A percentile compares a stretch with the other conserved stretches of the same genome.
These are phyloP conservation scores for Phylloscopus whistleri DNA, from an alignment of 2,113 vertebrate species.

Conservation along the genomic window DNA sequence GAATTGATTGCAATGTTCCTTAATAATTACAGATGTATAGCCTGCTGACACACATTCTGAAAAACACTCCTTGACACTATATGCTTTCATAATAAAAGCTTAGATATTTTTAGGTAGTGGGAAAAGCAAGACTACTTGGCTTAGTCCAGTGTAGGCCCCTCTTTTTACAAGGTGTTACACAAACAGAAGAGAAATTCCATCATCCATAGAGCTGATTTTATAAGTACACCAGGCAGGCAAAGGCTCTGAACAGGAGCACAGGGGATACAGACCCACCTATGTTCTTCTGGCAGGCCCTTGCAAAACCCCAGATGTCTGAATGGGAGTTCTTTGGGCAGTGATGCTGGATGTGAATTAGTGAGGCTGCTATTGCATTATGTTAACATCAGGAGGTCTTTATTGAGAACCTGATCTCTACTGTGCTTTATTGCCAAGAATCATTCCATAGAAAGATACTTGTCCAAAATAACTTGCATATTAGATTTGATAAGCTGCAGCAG, in stretches of 20 bases:
- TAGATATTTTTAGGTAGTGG: not conserved
- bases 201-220: not conserved
- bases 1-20: not conserved
- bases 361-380: not conserved
- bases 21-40: not conserved
- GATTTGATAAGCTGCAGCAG: not conserved
- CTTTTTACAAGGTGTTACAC: not conserved
- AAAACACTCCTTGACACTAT: not conserved
- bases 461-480: not conserved
- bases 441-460: not conserved
- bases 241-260: not conserved
- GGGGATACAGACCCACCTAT: not conserved
- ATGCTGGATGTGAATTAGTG: not conserved
- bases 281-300: not conserved
- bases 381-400: not conserved
- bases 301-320: not conserved
- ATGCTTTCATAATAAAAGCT: not conserved
- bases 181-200: not conserved
- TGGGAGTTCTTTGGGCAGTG: not conserved
- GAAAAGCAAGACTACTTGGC: not conserved
- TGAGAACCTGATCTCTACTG: not conserved
- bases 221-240: not conserved
- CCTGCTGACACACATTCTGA: rapidly evolving
- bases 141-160: not conserved
- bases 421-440: not conserved